Evolutionary conservation across 2,113 vertebrate species (phyloP).

Genomic region (Calonectris borealis): DNA sequence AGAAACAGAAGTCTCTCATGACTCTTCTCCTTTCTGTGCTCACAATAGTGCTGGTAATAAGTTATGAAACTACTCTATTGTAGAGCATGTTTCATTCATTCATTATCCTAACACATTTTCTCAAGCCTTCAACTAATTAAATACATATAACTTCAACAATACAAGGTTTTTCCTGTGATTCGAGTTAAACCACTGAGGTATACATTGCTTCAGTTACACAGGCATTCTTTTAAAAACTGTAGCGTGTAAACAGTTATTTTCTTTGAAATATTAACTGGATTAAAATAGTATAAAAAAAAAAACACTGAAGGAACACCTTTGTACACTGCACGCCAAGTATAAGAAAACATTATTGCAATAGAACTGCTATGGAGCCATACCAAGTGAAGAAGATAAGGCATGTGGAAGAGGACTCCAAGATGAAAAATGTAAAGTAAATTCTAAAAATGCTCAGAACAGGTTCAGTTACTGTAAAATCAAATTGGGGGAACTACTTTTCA

Average conservation of each 20-base stretch:
- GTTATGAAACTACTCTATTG: not conserved
- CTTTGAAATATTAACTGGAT: not conserved
- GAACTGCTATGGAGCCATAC: not conserved
- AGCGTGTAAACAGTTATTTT: not conserved
- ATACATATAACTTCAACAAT: not conserved
- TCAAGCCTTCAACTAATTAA: not conserved
- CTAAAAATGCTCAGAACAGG: not conserved
- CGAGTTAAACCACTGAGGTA: not conserved
- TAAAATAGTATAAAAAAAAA: not conserved
- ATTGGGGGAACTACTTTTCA: not conserved
- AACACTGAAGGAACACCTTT: not conserved
- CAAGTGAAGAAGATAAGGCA: not conserved
- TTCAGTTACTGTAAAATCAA: not conserved
- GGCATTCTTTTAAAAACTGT: not conserved
- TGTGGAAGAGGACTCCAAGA: not conserved
- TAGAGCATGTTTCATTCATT: not conserved
- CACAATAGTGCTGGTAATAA: not conserved
- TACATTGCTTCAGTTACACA: not conserved
- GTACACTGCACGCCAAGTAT: not conserved
- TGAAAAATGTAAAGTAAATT: not conserved
- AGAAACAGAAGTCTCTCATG: not conserved
- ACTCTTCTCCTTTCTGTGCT: not conserved
- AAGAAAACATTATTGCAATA: not conserved
- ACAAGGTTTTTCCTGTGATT: not conserved
- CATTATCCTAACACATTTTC: not conserved